Evolutionary conservation across 2,797 vertebrate species (phyloP), one percentile per base, ranked within the genome.

Genomic region (Tokudaia muenninki): DNA sequence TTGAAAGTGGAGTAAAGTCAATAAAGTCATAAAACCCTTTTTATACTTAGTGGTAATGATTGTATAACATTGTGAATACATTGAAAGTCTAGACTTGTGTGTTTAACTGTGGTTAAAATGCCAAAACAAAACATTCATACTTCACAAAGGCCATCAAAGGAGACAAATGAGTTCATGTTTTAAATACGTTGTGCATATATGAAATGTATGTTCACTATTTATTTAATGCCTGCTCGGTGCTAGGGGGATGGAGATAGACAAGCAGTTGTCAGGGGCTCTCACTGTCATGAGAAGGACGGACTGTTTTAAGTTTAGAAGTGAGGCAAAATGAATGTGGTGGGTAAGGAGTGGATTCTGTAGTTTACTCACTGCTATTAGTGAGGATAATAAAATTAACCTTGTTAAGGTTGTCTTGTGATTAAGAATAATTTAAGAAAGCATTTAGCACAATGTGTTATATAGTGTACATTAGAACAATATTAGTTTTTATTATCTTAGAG

Each of bases 241-340:
- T 91, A 75, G n/a, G 59, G 81, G 72, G 94, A 95, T 95, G 47
- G 95, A 91, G 91, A 91, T 90, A 84, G 94, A 79, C 94, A 94
- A 95, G 47, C 52, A 87, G 72, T 92, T 88, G 77, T 94, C 78
- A 92, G 63, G 65, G 87, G 74, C 92, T 92, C 78, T 92, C 41
- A 86, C 21, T 91, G 81, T 82, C 7, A 26, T 90, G 34, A 74
- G 87, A 94, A 63, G 88, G 75, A 86, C 0, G 82, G 91, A 61
- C 4, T 59, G 83, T 75, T 86, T 95, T 74, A 96, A 91, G 94
- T 79, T 65, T 34, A 61, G 74, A 92, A 95, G 24, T 77, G 91
- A 95, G 75, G 79, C 91, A 91, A 74, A 96, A 86, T 44, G 75
- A 92, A 72, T 61, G 26, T 31, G 4, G 16, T 83, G 1, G 63